Conservation (phyloP, 2,113 vertebrate genomes). For the Orientallactaga bullata region DNA sequence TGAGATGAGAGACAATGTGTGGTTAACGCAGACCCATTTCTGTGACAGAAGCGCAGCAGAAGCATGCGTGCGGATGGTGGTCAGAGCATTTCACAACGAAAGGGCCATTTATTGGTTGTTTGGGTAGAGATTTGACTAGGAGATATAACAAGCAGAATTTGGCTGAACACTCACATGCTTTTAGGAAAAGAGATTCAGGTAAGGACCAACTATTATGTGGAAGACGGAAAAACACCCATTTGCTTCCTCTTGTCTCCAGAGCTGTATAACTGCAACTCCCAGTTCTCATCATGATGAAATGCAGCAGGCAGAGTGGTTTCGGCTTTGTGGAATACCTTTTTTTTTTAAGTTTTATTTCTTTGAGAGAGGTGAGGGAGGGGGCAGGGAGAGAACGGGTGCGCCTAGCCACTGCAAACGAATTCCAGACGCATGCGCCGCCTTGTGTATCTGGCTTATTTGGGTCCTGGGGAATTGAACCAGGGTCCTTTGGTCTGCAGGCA, state of each 20-base stretch:
- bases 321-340: neutral
- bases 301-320: neutral
- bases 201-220: neutral
- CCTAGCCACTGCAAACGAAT: too few species aligned
- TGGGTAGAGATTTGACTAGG: conserved; percentile 13
- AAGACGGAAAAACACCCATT: neutral
- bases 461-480: too few species aligned
- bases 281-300: neutral
- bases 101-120: neutral
- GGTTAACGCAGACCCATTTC: neutral
- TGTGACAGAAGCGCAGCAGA: neutral
- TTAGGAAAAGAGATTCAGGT: conserved; percentile 15
- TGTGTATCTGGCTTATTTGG: too few species aligned
- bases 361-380: too few species aligned
- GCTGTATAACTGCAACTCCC: neutral
- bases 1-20: neutral
- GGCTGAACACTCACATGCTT: conserved; percentile 45
- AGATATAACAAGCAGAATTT: neutral
- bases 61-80: neutral
- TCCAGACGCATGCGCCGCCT: too few species aligned
- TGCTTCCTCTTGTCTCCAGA: conserved; percentile 17
- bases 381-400: too few species aligned
- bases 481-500: too few species aligned
- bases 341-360: too few species aligned
- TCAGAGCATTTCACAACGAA: neutral